A percentile compares a stretch with the other conserved stretches of the same genome.
Evolutionary conservation across 92 coral and sea anemone genomes (phyloP).

Genomic region (Phenganax subtilis): DNA sequence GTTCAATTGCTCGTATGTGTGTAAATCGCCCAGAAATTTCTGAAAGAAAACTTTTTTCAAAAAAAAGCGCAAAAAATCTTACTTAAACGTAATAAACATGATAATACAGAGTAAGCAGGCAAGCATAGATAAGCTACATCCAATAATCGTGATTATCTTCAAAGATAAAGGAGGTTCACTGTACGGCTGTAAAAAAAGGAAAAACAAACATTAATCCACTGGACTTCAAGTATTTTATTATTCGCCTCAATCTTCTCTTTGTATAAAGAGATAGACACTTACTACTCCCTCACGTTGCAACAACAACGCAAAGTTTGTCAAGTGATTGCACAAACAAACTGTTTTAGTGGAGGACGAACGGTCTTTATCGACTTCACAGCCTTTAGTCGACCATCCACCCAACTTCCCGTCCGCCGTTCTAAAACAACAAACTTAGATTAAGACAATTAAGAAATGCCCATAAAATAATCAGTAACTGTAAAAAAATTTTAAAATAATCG

Average conservation of each 20-base stretch:
- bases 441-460: background rate
- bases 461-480: background rate
- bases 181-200: background rate
- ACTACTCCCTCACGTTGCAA: conserved; percentile 33
- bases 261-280: background rate
- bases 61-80: background rate
- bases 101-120: conserved; percentile 25
- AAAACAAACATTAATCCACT: background rate
- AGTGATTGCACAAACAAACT: conserved; percentile 30
- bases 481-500: background rate
- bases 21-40: background rate
- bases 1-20: background rate
- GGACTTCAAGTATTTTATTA: too few species aligned
- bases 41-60: background rate
- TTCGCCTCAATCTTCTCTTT: background rate
- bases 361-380: conserved; percentile 14
- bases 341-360: conserved; percentile 19
- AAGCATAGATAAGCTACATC: conserved; percentile 22
- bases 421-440: background rate
- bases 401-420: background rate
- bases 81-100: conserved; percentile 28
- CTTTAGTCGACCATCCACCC: conserved; percentile 29
- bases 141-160: conserved; percentile 25
- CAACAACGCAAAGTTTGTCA: conserved; percentile 37
- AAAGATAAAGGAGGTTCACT: conserved; percentile 24